These are phyloP conservation scores for Gordius sp. DNA, from an alignment of 2,888 invertebrate genomes.

Conservation along the genomic window DNA sequence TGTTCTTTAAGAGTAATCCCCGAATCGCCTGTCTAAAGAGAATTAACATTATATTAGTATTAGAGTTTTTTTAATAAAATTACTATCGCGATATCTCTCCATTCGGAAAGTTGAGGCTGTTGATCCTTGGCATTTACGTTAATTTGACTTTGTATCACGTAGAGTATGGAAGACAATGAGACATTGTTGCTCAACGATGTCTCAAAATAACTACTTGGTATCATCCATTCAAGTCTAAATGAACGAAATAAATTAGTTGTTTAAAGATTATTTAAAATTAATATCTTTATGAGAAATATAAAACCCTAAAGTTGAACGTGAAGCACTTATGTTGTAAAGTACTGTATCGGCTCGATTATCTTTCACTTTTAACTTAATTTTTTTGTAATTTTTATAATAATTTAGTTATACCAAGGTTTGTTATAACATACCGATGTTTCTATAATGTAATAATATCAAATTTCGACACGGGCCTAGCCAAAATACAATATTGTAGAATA, in stretches of 20 bases:
- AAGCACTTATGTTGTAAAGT: no score
- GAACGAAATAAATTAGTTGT: not conserved
- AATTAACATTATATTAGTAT: no score
- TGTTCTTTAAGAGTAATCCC: slow-evolving; percentile 10
- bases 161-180: slow-evolving; percentile 4
- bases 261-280: not conserved
- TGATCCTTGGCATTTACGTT: not conserved
- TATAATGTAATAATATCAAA: no score
- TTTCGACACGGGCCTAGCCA: no score
- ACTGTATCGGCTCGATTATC: no score
- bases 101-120: not conserved
- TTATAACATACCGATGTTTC: no score
- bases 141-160: slow-evolving; percentile 6
- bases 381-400: no score
- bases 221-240: not conserved
- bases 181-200: not conserved
- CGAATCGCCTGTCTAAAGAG: not conserved
- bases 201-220: not conserved
- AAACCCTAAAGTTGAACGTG: no score
- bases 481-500: no score
- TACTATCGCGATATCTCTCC: slow-evolving; percentile 13
- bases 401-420: no score
- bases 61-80: not conserved
- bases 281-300: not conserved
- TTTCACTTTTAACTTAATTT: no score